Conservation (phyloP, 2,888 invertebrate species). For the Beris morrisii region DNA sequence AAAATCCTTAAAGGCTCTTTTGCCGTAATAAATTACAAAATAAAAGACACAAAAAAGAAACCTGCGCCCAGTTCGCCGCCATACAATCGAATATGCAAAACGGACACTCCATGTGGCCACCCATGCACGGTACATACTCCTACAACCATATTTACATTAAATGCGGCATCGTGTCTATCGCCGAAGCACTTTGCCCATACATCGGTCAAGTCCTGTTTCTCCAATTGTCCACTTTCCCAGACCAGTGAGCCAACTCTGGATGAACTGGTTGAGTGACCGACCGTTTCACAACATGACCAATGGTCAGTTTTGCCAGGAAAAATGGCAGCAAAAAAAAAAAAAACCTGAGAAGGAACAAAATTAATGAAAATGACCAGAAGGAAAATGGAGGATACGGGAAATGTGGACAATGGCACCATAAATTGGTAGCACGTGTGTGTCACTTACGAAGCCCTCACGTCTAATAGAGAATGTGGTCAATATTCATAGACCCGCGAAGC, state of each 20-base stretch:
- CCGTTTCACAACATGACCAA: conserved; percentile 1
- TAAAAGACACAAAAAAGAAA: conserved; percentile 27
- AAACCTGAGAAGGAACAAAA: background rate
- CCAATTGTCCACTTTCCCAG: conserved; percentile 16
- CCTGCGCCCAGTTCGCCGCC: background rate
- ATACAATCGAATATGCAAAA: conserved; percentile 15
- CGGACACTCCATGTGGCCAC: background rate
- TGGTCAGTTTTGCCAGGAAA: background rate
- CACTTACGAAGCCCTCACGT: conserved; percentile 22
- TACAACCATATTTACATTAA: conserved; percentile 12
- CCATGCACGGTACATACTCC: background rate
- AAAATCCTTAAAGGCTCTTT: conserved; percentile 21
- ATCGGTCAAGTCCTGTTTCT: conserved; percentile 22
- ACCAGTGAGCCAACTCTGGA: background rate
- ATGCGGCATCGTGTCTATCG: conserved; percentile 4
- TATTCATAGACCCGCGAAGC: conserved; percentile 16
- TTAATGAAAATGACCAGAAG: conserved; percentile 2
- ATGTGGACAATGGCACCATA: conserved; percentile 17
- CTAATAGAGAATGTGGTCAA: conserved; percentile 25
- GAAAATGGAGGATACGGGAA: background rate
- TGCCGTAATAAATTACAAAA: conserved; percentile 25
- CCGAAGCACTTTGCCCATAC: conserved; percentile 9
- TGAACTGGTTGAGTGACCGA: background rate
- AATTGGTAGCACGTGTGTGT: conserved; percentile 30
- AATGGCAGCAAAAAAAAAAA: background rate